These are phyloP conservation scores for Parapristionchus giblindavisi DNA, from an alignment of 2,888 invertebrate genomes.

Conservation along the genomic window DNA sequence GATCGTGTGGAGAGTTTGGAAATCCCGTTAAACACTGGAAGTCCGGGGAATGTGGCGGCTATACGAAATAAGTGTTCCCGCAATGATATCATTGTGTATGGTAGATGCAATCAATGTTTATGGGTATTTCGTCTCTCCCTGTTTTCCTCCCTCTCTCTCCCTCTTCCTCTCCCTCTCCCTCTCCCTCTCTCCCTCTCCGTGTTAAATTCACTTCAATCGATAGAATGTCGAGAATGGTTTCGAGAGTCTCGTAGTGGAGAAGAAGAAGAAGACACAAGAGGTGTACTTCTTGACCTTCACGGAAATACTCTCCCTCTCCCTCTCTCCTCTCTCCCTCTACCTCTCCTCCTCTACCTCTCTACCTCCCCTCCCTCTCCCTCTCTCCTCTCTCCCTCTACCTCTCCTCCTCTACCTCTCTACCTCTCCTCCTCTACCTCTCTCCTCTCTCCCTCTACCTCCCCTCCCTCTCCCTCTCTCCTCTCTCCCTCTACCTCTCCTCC, in stretches of 20 bases:
- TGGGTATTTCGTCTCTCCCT: too few relatives aligned
- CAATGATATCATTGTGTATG: too few relatives aligned
- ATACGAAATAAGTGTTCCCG: too few relatives aligned
- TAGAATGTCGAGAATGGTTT: not conserved
- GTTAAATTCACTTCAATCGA: not conserved
- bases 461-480: not conserved
- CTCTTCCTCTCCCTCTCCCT: too few relatives aligned
- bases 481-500: not conserved
- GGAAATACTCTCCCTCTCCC: constrained; percentile 5
- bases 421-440: not conserved
- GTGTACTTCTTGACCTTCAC: constrained; percentile 4
- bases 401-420: constrained; percentile 28
- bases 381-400: constrained; percentile 12
- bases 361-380: constrained; percentile 7
- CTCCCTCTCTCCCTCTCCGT: not conserved
- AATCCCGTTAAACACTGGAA: too few relatives aligned
- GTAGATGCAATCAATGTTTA: too few relatives aligned
- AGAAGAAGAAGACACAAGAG: too few relatives aligned
- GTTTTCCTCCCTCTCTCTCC: too few relatives aligned
- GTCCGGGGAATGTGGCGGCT: too few relatives aligned
- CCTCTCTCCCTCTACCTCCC: not conserved
- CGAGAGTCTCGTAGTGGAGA: not conserved
- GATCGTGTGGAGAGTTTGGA: not conserved
- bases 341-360: not conserved
- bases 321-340: constrained; percentile 9